phyloP scores from a whole-genome alignment of 2,113 vertebrate genomes.

The Saimiri boliviensis region DNA sequence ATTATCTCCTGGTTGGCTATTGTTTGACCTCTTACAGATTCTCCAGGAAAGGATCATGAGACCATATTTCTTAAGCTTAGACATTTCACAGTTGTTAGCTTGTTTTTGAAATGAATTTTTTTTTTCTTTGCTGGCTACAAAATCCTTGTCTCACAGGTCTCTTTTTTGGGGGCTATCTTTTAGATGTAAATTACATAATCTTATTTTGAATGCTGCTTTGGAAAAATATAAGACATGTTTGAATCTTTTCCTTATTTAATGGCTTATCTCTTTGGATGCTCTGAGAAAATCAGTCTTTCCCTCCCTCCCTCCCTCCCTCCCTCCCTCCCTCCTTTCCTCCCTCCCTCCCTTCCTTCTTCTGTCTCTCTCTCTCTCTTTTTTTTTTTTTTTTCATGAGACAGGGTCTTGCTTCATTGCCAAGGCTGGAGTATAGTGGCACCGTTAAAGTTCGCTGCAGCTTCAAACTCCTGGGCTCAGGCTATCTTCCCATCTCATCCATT shows the following conservation, averaged over 20 bases:
- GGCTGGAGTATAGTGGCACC: too few species aligned
- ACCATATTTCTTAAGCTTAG: neutral
- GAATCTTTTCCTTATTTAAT: neutral
- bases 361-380: accelerated
- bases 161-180: neutral
- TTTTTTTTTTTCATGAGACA: too few species aligned
- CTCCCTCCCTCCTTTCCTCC: too few species aligned
- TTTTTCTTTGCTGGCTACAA: neutral
- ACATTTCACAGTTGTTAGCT: neutral
- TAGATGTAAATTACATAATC: neutral
- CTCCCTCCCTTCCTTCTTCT: accelerated
- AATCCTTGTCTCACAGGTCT: neutral
- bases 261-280: neutral
- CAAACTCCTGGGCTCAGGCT: too few species aligned
- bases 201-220: neutral
- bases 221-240: neutral
- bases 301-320: too few species aligned
- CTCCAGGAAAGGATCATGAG: neutral
- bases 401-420: too few species aligned
- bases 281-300: neutral
- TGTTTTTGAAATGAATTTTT: neutral
- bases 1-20: neutral
- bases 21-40: neutral
- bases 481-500: too few species aligned
- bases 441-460: too few species aligned